A percentile compares a stretch with the other conserved stretches of the same genome.
These are phyloP conservation scores for Bombus consobrinus DNA, from an alignment of 1,140 invertebrate genomes.

Conservation along the genomic window DNA sequence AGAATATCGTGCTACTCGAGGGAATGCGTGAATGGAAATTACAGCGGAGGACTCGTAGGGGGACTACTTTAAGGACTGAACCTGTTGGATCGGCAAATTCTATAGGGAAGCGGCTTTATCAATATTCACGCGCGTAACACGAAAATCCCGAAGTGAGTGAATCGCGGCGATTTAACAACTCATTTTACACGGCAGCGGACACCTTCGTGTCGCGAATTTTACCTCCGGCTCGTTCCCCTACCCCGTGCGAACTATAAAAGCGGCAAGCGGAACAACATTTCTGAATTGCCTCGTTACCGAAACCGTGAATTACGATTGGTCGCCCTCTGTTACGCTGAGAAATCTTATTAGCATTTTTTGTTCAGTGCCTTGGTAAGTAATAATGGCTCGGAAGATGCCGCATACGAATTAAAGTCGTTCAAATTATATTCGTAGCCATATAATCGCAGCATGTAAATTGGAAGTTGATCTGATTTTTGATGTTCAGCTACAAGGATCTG, in stretches of 20 bases:
- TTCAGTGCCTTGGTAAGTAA: constrained; percentile 69
- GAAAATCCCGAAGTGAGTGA: neutral
- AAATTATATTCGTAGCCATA: neutral
- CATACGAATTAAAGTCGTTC: neutral
- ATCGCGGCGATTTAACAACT: constrained; percentile 1
- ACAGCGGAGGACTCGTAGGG: too few species aligned
- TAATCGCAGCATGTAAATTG: neutral
- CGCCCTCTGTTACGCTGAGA: constrained; percentile 16
- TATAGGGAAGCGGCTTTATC: neutral
- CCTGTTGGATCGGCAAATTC: neutral
- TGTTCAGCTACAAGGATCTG: neutral
- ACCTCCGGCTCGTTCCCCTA: neutral
- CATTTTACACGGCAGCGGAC: constrained; percentile 28
- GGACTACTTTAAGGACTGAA: neutral
- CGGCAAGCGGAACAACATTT: constrained; percentile 5
- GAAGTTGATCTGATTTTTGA: neutral
- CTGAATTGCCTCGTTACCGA: constrained; percentile 44
- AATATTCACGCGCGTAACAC: constrained; percentile 30
- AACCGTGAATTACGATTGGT: constrained; percentile 33
- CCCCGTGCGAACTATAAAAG: neutral
- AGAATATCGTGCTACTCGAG: neutral
- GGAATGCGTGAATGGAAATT: neutral
- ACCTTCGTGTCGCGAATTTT: constrained; percentile 35
- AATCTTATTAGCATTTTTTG: constrained; percentile 69
- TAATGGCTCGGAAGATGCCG: constrained; percentile 64